A percentile compares a stretch with the other conserved stretches of the same genome.
phyloP scores from a whole-genome alignment of 1,140 invertebrate genomes.

The Psix sp. region DNA sequence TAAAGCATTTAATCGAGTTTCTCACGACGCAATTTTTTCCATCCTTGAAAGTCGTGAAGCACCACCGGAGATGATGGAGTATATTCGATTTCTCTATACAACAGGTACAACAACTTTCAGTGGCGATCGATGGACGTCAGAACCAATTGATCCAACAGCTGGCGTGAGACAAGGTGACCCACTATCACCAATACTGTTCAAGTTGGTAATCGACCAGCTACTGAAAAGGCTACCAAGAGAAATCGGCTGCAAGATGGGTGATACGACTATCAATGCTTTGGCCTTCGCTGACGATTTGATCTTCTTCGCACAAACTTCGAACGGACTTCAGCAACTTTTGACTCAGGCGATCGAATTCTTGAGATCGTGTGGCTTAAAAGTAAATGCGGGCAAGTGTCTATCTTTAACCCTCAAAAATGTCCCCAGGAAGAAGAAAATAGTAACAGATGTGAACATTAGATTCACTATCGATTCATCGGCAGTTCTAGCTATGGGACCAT shows the following conservation, averaged over 20 bases:
- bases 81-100: too few relatives aligned
- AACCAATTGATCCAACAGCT: neutral
- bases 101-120: too few relatives aligned
- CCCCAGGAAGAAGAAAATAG: conserved; percentile 25
- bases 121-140: too few relatives aligned
- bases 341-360: conserved; percentile 13
- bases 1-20: too few relatives aligned
- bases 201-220: conserved; percentile 32
- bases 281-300: conserved; percentile 73
- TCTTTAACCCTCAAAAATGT: conserved; percentile 59
- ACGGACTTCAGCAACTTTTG: conserved; percentile 23
- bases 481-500: too few relatives aligned
- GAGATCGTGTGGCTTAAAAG: conserved; percentile 47
- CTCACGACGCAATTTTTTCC: too few relatives aligned
- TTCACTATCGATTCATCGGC: neutral
- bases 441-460: neutral
- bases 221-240: conserved; percentile 38
- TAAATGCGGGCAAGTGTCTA: conserved; percentile 64
- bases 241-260: conserved; percentile 54
- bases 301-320: conserved; percentile 57
- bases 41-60: too few relatives aligned
- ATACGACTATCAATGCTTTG: conserved; percentile 45
- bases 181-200: conserved; percentile 57
- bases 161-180: conserved; percentile 65
- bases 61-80: too few relatives aligned